A percentile compares a stretch with the other conserved stretches of the same genome.
These are phyloP conservation scores for Leptonema lineaticorne DNA, from an alignment of 1,140 invertebrate species.

Conservation along the genomic window DNA sequence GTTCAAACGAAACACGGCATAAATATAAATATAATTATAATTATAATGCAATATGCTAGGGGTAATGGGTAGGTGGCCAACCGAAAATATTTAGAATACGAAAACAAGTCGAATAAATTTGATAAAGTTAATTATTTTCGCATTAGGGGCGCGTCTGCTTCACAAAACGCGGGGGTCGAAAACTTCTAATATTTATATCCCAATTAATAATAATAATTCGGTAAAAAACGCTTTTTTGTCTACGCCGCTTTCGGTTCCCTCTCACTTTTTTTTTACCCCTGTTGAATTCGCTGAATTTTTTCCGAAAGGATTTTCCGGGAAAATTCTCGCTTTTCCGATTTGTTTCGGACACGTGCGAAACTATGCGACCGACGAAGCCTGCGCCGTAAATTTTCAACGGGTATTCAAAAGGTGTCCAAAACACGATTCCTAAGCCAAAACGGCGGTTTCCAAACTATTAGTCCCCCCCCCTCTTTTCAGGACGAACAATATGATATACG, in stretches of 20 bases:
- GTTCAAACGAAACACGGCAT: not conserved
- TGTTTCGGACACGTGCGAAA: not conserved
- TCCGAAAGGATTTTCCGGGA: no score
- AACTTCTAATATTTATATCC: no score
- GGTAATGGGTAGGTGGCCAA: no score
- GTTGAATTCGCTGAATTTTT: no score
- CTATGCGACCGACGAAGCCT: conserved; percentile 2
- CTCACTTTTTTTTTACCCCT: no score
- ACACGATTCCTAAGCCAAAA: not conserved
- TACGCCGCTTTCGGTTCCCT: no score
- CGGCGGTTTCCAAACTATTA: not conserved
- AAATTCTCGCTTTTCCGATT: not conserved
- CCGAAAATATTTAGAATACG: not conserved
- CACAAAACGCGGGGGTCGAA: not conserved
- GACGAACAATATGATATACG: not conserved
- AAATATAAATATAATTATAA: no score
- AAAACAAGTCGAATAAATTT: conserved; percentile 4
- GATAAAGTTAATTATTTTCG: conserved; percentile 9
- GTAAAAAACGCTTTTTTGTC: no score
- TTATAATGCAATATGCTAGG: not conserved
- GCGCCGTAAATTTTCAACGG: conserved; percentile 5
- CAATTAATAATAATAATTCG: no score
- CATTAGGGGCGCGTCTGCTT: not conserved
- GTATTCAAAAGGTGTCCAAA: not conserved
- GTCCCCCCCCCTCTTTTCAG: not conserved